Percentiles rank a stretch among this genome's conserved stretches.
These are phyloP conservation scores for Acronicta psi DNA, from an alignment of 2,888 invertebrate genomes.

Conservation along the genomic window DNA sequence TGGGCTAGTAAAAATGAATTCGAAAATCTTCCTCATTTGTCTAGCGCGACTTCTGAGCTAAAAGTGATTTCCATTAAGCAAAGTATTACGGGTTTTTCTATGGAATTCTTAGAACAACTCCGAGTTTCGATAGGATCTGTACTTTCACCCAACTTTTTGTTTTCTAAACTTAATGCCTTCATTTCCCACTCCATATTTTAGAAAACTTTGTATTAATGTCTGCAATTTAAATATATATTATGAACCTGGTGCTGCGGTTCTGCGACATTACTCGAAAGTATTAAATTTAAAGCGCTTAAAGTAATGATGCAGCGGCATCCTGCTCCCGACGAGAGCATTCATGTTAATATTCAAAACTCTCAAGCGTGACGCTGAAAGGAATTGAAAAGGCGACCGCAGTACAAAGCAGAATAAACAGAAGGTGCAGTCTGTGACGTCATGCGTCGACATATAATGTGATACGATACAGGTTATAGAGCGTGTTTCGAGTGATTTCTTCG, in stretches of 20 bases:
- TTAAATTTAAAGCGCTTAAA: conserved; percentile 32
- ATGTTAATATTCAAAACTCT: conserved; percentile 35
- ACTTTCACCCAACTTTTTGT: too few species aligned
- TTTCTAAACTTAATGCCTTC: too few species aligned
- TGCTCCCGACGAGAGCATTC: conserved; percentile 19
- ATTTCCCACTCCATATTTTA: too few species aligned
- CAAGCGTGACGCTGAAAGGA: conserved; percentile 22
- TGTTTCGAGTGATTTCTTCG: too few species aligned
- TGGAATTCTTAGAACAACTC: too few species aligned
- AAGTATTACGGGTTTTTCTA: too few species aligned
- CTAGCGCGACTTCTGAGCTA: too few species aligned
- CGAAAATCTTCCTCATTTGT: too few species aligned
- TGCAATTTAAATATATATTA: neutral
- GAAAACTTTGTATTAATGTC: neutral
- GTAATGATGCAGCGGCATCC: conserved; percentile 39
- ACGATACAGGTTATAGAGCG: too few species aligned
- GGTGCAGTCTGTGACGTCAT: conserved; percentile 9
- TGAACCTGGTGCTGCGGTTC: neutral
- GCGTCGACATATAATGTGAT: neutral
- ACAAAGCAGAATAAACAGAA: conserved; percentile 10
- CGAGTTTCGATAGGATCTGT: too few species aligned
- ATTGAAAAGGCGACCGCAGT: conserved; percentile 37
- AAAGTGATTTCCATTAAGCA: too few species aligned
- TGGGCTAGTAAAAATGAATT: too few species aligned
- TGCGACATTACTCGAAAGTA: conserved; percentile 15